Evolutionary conservation across 2,113 vertebrate genomes (phyloP).

Genomic region (Thryonomys swinderianus): DNA sequence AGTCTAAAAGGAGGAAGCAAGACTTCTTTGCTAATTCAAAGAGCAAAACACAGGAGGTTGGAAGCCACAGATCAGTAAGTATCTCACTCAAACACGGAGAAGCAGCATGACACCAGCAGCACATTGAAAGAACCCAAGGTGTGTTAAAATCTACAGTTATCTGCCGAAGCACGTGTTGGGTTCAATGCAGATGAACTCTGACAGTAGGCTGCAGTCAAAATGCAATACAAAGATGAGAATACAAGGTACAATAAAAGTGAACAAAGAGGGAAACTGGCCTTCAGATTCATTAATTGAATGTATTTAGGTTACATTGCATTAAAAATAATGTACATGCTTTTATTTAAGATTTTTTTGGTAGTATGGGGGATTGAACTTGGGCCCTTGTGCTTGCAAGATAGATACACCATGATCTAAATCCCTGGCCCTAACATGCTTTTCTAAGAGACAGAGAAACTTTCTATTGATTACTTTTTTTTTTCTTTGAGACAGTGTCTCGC

Average conservation of each 20-base stretch:
- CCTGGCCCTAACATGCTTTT: neutral
- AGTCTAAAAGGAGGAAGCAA: neutral
- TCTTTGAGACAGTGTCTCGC: too few relatives aligned
- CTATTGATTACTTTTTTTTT: neutral
- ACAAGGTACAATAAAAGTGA: neutral
- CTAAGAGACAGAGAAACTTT: neutral
- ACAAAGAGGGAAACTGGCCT: neutral
- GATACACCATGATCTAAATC: too few relatives aligned
- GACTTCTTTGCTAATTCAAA: neutral
- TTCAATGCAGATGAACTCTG: neutral
- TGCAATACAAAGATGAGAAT: neutral
- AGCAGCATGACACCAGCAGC: neutral
- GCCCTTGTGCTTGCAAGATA: too few relatives aligned
- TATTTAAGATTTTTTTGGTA: too few relatives aligned
- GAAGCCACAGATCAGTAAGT: neutral
- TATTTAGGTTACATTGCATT: neutral
- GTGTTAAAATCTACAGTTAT: neutral
- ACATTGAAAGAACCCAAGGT: neutral
- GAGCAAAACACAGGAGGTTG: neutral
- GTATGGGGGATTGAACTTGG: too few relatives aligned
- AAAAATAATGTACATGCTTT: neutral
- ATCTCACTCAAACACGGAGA: neutral
- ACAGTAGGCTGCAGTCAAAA: neutral
- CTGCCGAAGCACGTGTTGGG: neutral
- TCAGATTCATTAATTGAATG: neutral